Evolutionary conservation across 2,113 vertebrate genomes (phyloP), one percentile per base, ranked within the genome.

Genomic region (Empidonax alnorum): DNA sequence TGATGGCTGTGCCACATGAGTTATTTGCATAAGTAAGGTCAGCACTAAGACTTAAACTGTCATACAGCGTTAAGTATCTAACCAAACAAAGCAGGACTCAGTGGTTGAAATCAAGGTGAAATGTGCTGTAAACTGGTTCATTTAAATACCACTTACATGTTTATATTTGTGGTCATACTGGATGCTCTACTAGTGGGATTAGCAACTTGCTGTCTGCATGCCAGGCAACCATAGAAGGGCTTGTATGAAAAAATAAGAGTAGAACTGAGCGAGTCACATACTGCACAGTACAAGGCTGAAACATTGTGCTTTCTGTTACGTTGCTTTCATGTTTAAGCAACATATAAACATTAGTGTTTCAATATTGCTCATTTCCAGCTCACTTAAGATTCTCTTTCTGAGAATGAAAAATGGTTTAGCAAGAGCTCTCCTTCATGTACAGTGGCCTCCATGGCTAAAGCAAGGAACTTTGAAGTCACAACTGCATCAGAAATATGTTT

Each of bases 231-330:
- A 5, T 7, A 9, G 19, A 27, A 12, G 13, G 3, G 3, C 61
- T 89, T 66, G 5, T 30, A 21, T 30, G 27, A 41, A 66, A 66
- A 84, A 84, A 56, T 6, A 46, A 21, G 14, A 68, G 18, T 35
- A 46, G 4, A 42, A 10, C 16, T 42, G 12, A 62, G 6, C 0
- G 0, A 85, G 39, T 53, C 0, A 5, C 23, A 28, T 30, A 16
- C 44, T 87, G 22, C 14, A 14, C 21, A 62, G 31, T 50, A 41
- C 16, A 66, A 66, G 35, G 14, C 33, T 80, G 42, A 93, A 90
- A 55, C 35, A 21, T 6, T 28, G 42, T 61, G 4, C 18, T 69
- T 91, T 75, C 71, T 89, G 17, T n/a, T 84, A n/a, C 12, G 84
- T 86, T 68, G 67, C 84, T 77, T 89, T 30, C 24, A 7, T 81